Evolutionary conservation across 2,888 invertebrate genomes (phyloP).

Genomic region (Malthinus flaveolus): DNA sequence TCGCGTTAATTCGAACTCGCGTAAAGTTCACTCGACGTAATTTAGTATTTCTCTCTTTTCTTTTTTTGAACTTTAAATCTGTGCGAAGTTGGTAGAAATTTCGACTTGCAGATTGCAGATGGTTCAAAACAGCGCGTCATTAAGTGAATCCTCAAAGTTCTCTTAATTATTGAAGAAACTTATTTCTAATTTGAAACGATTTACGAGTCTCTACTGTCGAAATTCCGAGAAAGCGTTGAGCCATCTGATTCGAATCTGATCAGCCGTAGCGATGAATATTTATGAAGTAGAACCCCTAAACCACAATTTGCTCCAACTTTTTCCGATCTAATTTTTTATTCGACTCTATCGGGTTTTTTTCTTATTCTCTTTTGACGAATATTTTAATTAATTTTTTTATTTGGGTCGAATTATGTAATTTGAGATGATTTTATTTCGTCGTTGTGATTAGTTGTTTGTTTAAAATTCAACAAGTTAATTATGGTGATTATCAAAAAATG

Average conservation of each 20-base stretch:
- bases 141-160: constrained; percentile 30
- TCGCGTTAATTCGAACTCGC: not conserved
- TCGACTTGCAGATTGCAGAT: constrained; percentile 20
- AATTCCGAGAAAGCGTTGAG: constrained; percentile 35
- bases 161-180: constrained; percentile 33
- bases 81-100: constrained; percentile 15
- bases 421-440: too few species aligned
- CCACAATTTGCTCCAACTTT: constrained; percentile 19
- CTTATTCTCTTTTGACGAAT: too few species aligned
- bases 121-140: constrained; percentile 23
- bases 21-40: constrained; percentile 8
- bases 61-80: constrained; percentile 9
- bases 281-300: constrained; percentile 23
- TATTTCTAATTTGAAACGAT: constrained; percentile 31
- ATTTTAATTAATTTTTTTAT: too few species aligned
- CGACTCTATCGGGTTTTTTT: too few species aligned
- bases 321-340: not conserved
- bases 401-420: too few species aligned
- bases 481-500: too few species aligned
- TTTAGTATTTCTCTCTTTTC: constrained; percentile 13
- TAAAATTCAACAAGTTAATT: too few species aligned
- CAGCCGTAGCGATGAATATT: constrained; percentile 37
- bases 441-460: too few species aligned
- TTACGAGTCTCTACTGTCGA: constrained; percentile 32
- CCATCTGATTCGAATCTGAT: constrained; percentile 37